Percentiles rank a stretch among this genome's conserved stretches.
Evolutionary conservation across 2,888 invertebrate species (phyloP).

Genomic region (Pachycephus smyrnensis): DNA sequence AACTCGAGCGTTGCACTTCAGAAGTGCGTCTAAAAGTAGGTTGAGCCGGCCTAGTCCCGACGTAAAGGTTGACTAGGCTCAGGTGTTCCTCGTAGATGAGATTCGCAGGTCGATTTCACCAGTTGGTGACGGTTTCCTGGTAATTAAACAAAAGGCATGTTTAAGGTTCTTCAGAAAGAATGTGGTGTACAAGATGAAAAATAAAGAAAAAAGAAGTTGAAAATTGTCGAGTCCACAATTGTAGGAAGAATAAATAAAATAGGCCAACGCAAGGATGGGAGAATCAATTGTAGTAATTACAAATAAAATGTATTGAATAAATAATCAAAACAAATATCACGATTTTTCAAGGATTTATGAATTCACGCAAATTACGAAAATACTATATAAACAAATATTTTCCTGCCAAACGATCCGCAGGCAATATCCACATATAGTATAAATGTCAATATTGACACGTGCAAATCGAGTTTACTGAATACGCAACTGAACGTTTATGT

Average conservation of each 20-base stretch:
- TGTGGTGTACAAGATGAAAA: no score
- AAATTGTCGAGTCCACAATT: background rate
- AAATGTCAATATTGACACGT: background rate
- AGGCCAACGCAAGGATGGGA: background rate
- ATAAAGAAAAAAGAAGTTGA: background rate
- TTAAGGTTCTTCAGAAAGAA: background rate
- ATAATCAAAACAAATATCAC: no score
- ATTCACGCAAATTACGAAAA: no score
- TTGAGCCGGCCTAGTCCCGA: slow-evolving; percentile 35
- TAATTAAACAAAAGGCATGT: background rate
- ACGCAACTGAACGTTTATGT: background rate
- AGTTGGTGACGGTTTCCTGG: background rate
- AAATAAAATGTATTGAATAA: background rate
- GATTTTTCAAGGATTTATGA: background rate
- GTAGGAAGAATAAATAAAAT: background rate
- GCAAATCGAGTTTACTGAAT: background rate
- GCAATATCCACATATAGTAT: background rate
- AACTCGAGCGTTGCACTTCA: background rate
- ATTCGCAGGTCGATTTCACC: no score
- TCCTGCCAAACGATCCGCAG: background rate
- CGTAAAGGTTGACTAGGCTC: background rate
- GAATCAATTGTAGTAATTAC: background rate
- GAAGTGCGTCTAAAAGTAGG: slow-evolving; percentile 36
- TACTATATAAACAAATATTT: no score
- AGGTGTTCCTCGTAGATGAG: background rate